Percentiles rank a stretch among this genome's conserved stretches.
phyloP scores from a whole-genome alignment of 2,888 invertebrate genomes.

The Hyposoter dolosus region DNA sequence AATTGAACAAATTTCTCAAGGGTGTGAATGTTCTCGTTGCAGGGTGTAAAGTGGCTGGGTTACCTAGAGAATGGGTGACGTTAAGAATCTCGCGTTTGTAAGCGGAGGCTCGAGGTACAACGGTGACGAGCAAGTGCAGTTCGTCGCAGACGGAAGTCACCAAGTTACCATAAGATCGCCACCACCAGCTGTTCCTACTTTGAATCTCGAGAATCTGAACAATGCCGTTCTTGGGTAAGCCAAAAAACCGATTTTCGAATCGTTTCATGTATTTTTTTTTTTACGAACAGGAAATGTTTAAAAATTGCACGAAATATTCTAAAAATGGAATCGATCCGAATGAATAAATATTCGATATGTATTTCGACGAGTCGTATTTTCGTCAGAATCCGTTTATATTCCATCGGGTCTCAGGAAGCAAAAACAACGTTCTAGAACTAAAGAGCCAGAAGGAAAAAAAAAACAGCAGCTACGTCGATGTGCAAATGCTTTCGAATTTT shows the following conservation, averaged over 20 bases:
- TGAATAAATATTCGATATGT: not conserved
- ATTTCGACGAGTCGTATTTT: not conserved
- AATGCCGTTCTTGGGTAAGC: constrained; percentile 88
- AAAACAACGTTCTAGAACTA: constrained; percentile 3
- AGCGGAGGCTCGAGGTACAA: constrained; percentile 79
- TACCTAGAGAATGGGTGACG: constrained; percentile 79
- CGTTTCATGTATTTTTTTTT: not conserved
- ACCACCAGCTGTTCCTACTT: constrained; percentile 83
- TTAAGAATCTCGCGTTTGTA: constrained; percentile 80
- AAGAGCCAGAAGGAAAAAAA: not conserved
- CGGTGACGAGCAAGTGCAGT: constrained; percentile 83
- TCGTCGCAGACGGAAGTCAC: constrained; percentile 81
- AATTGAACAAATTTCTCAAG: not conserved
- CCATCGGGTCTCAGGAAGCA: not conserved
- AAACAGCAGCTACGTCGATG: constrained; percentile 11
- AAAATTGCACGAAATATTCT: not conserved
- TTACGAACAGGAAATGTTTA: not conserved
- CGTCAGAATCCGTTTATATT: not conserved
- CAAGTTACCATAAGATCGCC: constrained; percentile 84
- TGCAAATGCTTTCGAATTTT: constrained; percentile 32
- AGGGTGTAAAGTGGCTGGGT: constrained; percentile 64
- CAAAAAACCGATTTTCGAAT: not conserved
- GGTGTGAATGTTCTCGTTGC: constrained; percentile 44
- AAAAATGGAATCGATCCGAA: not conserved
- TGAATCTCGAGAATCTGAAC: constrained; percentile 88